Evolutionary conservation across 2,113 vertebrate genomes (phyloP), one percentile per base, ranked within the genome.

Genomic region (Elgaria multicarinata): DNA sequence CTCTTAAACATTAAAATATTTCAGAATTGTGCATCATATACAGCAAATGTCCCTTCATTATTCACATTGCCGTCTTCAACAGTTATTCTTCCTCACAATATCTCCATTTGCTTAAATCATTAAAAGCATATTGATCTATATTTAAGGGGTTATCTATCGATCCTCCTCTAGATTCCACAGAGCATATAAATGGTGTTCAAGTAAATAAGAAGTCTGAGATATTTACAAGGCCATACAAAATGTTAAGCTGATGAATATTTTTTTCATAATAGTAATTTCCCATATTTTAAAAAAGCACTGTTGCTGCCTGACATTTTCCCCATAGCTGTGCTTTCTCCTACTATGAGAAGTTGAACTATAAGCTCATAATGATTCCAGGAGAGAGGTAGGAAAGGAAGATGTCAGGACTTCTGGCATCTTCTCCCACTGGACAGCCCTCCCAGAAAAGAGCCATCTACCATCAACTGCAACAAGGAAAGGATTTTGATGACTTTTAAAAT

Each of bases 121-220:
- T 86, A 58, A 55, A 39, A 75, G 71, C n/a, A 86, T 39, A 86
- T 86, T 86, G 74, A 86, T 87, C 55, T 75, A 44, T 66, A 87
- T 46, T 87, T 77, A 62, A 77, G 13, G 39, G 28, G 28, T 46
- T 86, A 72, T 69, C 18, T 69, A 74, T 62, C 36, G 24, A 86
- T 62, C 28, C 36, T 42, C 53, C 44, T 69, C 69, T 26, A 28
- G 13, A 76, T 26, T 86, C 81, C 39, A 55, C 50, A 75, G 2
- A 36, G 31, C 46, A 85, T 74, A 67, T 75, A 42, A 36, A 76
- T 74, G 50, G 71, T 58, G 16, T 62, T 13, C 14, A 86, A 75
- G 28, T 76, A 64, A 58, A 76, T 62, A 86, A 86, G 36, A 64
- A 64, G 36, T 18, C 13, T 62, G 36, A 75, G 31, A 75, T 50